These are phyloP conservation scores for Oncorhynchus gorbuscha DNA, from an alignment of 2,113 vertebrate genomes.

Conservation along the genomic window DNA sequence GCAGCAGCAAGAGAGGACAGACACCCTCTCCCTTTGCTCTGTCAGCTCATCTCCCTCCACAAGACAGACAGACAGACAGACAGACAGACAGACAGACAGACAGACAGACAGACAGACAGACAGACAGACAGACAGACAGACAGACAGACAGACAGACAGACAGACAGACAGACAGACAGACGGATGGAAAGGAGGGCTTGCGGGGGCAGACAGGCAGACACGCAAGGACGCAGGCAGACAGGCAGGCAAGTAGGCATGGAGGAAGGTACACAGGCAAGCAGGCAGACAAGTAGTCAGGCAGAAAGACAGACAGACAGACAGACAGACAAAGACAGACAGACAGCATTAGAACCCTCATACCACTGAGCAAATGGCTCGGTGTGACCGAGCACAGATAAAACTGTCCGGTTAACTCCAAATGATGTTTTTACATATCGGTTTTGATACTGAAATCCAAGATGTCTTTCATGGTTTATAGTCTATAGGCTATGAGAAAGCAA, in stretches of 20 bases:
- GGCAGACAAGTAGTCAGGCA: background rate
- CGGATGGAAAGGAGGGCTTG: background rate
- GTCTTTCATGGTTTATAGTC: conserved; percentile 36
- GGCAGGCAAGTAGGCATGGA: background rate
- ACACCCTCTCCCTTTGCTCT: conserved; percentile 12
- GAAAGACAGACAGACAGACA: conserved; percentile 6
- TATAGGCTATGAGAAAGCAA: conserved; percentile 40
- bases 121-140: no score
- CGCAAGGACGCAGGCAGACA: background rate
- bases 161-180: no score
- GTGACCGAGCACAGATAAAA: conserved; percentile 21
- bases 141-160: no score
- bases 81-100: no score
- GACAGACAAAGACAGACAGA: background rate
- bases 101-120: no score
- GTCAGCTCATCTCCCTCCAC: background rate
- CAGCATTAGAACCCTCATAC: background rate
- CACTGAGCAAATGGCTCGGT: background rate
- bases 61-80: background rate
- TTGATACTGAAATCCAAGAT: conserved; percentile 36
- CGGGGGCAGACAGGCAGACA: background rate
- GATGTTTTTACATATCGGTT: conserved; percentile 32
- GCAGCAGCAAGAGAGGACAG: conserved; percentile 10
- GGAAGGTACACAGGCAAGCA: background rate
- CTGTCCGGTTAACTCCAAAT: conserved; percentile 25